Conservation (phyloP, 2,113 vertebrate genomes). For the Talpa occidentalis region DNA sequence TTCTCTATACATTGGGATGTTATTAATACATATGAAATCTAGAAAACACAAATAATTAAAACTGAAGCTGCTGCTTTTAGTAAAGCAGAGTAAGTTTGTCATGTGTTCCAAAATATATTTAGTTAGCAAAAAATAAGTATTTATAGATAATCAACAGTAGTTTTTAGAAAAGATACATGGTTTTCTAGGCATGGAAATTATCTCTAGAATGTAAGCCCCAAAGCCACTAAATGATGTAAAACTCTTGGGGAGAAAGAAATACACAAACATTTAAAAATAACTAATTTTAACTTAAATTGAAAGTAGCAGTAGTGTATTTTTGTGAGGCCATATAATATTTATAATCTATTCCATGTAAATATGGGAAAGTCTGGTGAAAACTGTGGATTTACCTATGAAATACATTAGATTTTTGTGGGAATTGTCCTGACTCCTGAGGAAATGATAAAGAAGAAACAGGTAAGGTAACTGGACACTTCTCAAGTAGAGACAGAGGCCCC, state of each 20-base stretch:
- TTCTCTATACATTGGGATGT: background rate
- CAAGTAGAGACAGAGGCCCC: background rate
- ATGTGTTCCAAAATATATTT: constrained; percentile 29
- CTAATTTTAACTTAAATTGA: background rate
- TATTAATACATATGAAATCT: background rate
- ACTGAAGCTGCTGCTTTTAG: constrained; percentile 28
- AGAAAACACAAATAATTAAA: constrained; percentile 45
- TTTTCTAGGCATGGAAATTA: constrained; percentile 49
- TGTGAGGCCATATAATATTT: background rate
- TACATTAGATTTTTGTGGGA: background rate
- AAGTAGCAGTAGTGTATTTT: background rate
- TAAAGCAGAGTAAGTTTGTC: constrained; percentile 16
- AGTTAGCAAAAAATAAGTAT: constrained; percentile 23
- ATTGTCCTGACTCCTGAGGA: background rate
- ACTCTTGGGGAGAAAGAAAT: constrained; percentile 30
- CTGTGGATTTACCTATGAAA: constrained; percentile 30
- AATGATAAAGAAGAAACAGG: constrained; percentile 12
- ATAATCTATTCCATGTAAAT: background rate
- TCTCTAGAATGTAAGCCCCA: background rate
- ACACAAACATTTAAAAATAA: background rate
- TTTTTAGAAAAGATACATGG: constrained; percentile 31
- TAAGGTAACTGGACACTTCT: background rate
- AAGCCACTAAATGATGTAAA: constrained; percentile 4
- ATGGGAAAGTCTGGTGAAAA: constrained; percentile 60
- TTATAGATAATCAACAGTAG: background rate